Evolutionary conservation across 2,888 invertebrate genomes (phyloP), one percentile per base, ranked within the genome.

Genomic region (Pegoplata infirma): DNA sequence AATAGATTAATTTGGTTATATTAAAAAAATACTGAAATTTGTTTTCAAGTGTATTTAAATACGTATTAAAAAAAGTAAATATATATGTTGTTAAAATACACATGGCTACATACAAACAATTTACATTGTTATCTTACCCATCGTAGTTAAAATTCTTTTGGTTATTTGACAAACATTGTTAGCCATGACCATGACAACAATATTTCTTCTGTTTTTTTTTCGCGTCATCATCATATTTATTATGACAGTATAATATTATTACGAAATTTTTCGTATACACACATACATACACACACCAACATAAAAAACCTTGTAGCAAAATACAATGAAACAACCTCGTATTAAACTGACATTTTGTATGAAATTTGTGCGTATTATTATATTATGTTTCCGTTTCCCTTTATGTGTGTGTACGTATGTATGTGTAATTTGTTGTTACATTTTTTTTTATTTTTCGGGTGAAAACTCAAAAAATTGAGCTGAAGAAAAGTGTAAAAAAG

Each of bases 81-180:
- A 36, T 2, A 1, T 36, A n/a, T n/a, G n/a, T 2, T 23, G 23
- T 5, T 28, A 25, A 8, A 19, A 0, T 1, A 16, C n/a, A 40
- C 51, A 36, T 36, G 17, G 25, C 25, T 17, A 44, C n/a, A n/a
- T n/a, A n/a, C n/a, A 12, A 44, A 23, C 3, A 23, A 23, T 23
- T 5, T 8, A n/a, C 8, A 14, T 28, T 53, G 19, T 46, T 19
- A 67, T 67, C 55, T 46, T n/a, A 49, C 16, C 53, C 19, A 44
- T 53, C 51, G 25, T n/a, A n/a, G 14, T 55, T 21, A 46, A 46
- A 67, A 67, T 28, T 40, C 12, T 32, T 61, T 46, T 17, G 44
- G 10, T 71, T 71, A 61, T 53, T 51, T 61, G 46, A 55, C 53
- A 28, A 46, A 63, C 6, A 55, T 49, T 36, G 17, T 47, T 23